These are phyloP conservation scores for Ectropis grisescens DNA, from an alignment of 1,140 invertebrate genomes.

Conservation along the genomic window DNA sequence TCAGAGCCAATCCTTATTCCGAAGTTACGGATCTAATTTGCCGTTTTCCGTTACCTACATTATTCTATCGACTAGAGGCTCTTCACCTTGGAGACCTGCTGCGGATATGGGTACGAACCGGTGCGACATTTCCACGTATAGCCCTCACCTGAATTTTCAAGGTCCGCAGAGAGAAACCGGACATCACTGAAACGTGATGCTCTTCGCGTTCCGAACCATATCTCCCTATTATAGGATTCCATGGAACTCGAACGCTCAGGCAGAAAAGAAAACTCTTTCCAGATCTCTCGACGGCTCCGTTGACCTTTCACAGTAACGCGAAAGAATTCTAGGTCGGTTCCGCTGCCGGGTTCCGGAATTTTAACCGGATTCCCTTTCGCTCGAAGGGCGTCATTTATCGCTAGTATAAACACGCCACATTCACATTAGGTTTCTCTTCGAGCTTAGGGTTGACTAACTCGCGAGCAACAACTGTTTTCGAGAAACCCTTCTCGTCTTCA, in stretches of 20 bases:
- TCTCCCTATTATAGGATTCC: slow-evolving; percentile 81
- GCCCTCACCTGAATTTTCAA: slow-evolving; percentile 84
- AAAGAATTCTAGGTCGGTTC: slow-evolving; percentile 76
- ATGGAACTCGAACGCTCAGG: slow-evolving; percentile 80
- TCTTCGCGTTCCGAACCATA: slow-evolving; percentile 79
- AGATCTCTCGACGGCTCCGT: slow-evolving; percentile 74
- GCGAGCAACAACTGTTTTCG: slow-evolving; percentile 91
- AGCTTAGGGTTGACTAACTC: slow-evolving; percentile 90
- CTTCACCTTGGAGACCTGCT: slow-evolving; percentile 91
- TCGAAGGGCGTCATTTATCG: slow-evolving; percentile 58
- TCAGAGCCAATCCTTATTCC: slow-evolving; percentile 80
- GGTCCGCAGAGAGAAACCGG: slow-evolving; percentile 77
- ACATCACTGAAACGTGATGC: slow-evolving; percentile 80
- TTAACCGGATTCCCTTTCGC: slow-evolving; percentile 81
- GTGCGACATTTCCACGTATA: slow-evolving; percentile 74
- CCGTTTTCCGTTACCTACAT: slow-evolving; percentile 90
- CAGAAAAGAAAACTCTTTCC: slow-evolving; percentile 87
- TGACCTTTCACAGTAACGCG: slow-evolving; percentile 43
- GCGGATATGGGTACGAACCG: slow-evolving; percentile 84
- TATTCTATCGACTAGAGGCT: slow-evolving; percentile 91
- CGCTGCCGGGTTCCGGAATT: slow-evolving; percentile 82
- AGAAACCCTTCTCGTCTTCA: slow-evolving; percentile 93
- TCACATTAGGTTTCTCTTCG: slow-evolving; percentile 74
- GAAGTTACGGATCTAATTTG: slow-evolving; percentile 66
- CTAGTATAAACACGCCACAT: slow-evolving; percentile 55